A percentile compares a stretch with the other conserved stretches of the same genome.
Evolutionary conservation across 92 coral and sea anemone genomes (phyloP).

Genomic region (Anthopleura xanthogrammica): DNA sequence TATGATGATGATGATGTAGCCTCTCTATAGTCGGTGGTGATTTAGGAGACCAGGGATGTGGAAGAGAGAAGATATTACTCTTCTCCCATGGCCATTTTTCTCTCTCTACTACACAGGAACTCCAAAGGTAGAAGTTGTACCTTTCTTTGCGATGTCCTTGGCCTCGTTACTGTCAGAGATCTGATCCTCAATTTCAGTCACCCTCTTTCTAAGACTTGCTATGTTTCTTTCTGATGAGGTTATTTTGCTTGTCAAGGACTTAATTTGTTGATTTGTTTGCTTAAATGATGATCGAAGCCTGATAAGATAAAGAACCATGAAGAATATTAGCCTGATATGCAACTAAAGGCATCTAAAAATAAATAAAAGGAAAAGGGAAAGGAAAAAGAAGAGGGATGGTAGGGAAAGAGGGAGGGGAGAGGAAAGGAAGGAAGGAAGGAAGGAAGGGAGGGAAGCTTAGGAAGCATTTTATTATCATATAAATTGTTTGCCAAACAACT

Average conservation of each 20-base stretch:
- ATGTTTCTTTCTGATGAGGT: slow-evolving; percentile 58
- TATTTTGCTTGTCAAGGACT: slow-evolving; percentile 44
- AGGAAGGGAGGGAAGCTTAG: neutral
- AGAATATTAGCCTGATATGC: neutral
- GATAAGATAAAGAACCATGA: neutral
- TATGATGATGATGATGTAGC: no score
- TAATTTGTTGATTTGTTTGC: slow-evolving; percentile 43
- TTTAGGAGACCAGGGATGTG: no score
- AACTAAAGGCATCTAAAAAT: no score
- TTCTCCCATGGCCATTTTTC: no score
- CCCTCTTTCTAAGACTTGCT: slow-evolving; percentile 59
- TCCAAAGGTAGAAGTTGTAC: slow-evolving; percentile 26
- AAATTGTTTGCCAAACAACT: neutral
- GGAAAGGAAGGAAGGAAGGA: neutral
- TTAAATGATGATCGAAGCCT: slow-evolving; percentile 44
- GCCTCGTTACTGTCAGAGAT: slow-evolving; percentile 78
- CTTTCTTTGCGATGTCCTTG: slow-evolving; percentile 83
- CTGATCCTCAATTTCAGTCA: slow-evolving; percentile 76
- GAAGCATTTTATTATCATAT: neutral
- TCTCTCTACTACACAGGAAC: no score
- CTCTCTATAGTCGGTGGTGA: no score
- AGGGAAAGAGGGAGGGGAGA: neutral
- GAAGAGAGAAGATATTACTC: no score
- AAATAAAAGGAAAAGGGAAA: no score
- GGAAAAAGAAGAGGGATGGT: neutral